Percentiles rank a stretch among this genome's conserved stretches.
phyloP scores from a whole-genome alignment of 2,888 invertebrate genomes.

The Dysmachus trigonus region DNA sequence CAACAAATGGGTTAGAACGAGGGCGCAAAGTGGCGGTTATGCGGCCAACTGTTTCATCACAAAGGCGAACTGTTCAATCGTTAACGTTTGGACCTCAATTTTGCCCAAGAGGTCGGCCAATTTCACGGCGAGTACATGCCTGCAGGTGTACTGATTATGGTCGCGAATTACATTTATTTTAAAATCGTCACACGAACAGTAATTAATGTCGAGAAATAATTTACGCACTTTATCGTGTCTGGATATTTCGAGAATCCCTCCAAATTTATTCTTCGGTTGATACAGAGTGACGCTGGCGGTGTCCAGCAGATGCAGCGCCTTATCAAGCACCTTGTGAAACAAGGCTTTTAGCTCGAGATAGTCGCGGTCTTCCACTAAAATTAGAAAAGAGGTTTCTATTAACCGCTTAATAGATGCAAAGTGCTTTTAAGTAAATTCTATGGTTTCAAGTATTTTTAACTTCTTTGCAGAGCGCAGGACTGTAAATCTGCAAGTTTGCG shows the following conservation, averaged over 20 bases:
- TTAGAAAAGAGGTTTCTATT: conserved; percentile 2
- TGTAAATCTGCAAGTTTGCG: no score
- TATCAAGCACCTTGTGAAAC: conserved; percentile 69
- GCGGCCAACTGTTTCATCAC: conserved; percentile 60
- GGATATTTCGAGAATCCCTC: conserved; percentile 70
- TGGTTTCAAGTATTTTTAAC: no score
- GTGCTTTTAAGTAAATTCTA: no score
- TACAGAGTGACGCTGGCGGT: conserved; percentile 67
- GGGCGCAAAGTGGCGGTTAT: neutral
- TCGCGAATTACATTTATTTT: conserved; percentile 68
- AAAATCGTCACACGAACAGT: conserved; percentile 74
- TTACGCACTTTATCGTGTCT: conserved; percentile 69
- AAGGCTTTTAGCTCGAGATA: conserved; percentile 69
- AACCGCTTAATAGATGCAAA: no score
- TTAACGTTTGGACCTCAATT: conserved; percentile 64
- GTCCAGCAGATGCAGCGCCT: conserved; percentile 72
- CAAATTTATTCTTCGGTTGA: conserved; percentile 60
- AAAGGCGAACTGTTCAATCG: conserved; percentile 67
- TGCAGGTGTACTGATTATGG: conserved; percentile 69
- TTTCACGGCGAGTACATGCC: conserved; percentile 74
- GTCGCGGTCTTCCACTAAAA: conserved; percentile 69
- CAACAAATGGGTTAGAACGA: neutral
- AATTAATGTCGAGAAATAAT: conserved; percentile 73
- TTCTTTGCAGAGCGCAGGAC: no score
- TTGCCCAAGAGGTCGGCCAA: conserved; percentile 66